Evolutionary conservation across 2,113 vertebrate genomes (phyloP), one percentile per base, ranked within the genome.

Genomic region (Pungitius pungitius): DNA sequence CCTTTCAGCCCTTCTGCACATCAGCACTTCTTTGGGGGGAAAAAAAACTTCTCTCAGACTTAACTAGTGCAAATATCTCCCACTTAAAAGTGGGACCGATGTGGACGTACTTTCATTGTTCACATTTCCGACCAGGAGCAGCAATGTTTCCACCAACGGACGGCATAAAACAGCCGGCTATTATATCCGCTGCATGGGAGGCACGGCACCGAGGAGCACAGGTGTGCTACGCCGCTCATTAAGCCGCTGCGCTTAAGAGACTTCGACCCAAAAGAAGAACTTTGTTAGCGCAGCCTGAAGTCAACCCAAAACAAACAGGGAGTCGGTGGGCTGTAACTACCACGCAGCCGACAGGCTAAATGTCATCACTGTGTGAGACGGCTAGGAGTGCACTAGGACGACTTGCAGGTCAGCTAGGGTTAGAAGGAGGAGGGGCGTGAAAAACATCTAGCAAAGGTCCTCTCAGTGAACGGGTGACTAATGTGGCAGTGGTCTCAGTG

Each of bases 401-500:
- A 13, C 37, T n/a, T 1, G 47, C 47, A 30, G 20, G 18, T 18
- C 24, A 33, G 52, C 9, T 5, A 7, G 33, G 33, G 33, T 35
- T 35, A 62, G 35, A 51, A 18, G 9, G 8, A 18, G n/a, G 20
- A 52, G 17, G 39, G 18, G 10, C 7, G 58, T 20, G 30, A 33
- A 12, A 13, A 37, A 52, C 3, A 42, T 35, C 8, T 8, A 68
- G 24, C 20, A 60, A 82, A 59, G 59, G 59, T 37, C 59, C 24
- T 33, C 45, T 69, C 13, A 57, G 78, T 61, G 17, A 61, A 66
- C 20, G 8, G 37, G 35, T 55, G 57, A 71, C 33, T 18, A 35
- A 60, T 33, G 54, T 66, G 68, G 17, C 42, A 26, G 40, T 67
- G 55, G 60, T 69, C 66, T 49, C 42, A 59, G 47, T 37, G 57